A percentile compares a stretch with the other conserved stretches of the same genome.
Evolutionary conservation across 2,797 vertebrate species (phyloP).

Genomic region (Tauraco hartlaubi): DNA sequence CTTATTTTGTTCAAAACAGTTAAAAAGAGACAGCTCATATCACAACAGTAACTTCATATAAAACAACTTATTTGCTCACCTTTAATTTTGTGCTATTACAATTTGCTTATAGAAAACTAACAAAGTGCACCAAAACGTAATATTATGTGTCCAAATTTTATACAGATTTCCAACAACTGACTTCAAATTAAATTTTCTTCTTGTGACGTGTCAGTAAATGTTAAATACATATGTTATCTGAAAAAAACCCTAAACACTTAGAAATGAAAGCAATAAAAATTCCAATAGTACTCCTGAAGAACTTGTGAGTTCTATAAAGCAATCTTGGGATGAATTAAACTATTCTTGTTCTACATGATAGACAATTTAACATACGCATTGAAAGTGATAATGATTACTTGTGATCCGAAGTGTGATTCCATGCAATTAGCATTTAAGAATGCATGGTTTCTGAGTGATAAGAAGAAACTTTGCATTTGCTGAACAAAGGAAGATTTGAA

Average conservation of each 20-base stretch:
- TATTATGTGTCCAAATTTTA: not conserved
- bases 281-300: not conserved
- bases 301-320: not conserved
- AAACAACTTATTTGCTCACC: not conserved
- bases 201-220: not conserved
- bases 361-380: not conserved
- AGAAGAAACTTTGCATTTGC: not conserved
- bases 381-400: not conserved
- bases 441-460: not conserved
- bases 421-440: not conserved
- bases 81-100: not conserved
- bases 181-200: not conserved
- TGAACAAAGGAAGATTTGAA: not conserved
- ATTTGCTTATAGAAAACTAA: not conserved
- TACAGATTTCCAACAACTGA: not conserved
- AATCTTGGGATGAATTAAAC: not conserved
- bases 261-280: not conserved
- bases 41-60: not conserved
- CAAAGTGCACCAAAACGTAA: not conserved
- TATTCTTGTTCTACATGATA: not conserved
- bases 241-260: not conserved
- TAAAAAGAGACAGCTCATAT: not conserved
- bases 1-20: not conserved
- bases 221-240: not conserved
- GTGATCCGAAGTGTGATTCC: not conserved